phyloP scores from a whole-genome alignment of 2,888 invertebrate species.

The Agrochola circellaris region DNA sequence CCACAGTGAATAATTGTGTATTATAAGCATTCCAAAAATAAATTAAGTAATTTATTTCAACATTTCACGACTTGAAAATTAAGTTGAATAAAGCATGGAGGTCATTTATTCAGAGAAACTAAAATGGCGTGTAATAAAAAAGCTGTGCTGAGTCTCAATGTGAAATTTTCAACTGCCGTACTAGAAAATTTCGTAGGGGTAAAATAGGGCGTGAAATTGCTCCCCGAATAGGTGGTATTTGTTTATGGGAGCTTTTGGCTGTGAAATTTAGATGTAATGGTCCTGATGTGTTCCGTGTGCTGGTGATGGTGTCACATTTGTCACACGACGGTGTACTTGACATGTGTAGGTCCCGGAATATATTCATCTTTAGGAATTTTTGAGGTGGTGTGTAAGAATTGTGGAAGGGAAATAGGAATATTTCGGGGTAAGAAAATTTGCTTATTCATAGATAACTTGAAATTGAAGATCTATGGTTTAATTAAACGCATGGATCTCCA shows the following conservation, averaged over 20 bases:
- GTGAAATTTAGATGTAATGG: slow-evolving; percentile 83
- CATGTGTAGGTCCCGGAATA: slow-evolving; percentile 61
- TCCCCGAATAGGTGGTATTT: slow-evolving; percentile 85
- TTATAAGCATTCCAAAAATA: slow-evolving; percentile 27
- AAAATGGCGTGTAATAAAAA: slow-evolving; percentile 85
- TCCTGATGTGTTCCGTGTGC: slow-evolving; percentile 75
- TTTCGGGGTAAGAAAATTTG: background rate
- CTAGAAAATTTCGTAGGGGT: slow-evolving; percentile 84
- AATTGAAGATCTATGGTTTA: background rate
- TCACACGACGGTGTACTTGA: slow-evolving; percentile 73
- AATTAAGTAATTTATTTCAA: slow-evolving; percentile 65
- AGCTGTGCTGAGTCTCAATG: slow-evolving; percentile 78
- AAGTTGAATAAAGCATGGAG: slow-evolving; percentile 83
- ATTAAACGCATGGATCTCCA: no score
- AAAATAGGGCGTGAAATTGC: slow-evolving; percentile 90
- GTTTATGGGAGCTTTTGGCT: slow-evolving; percentile 81
- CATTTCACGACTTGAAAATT: slow-evolving; percentile 69
- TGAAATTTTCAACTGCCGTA: slow-evolving; percentile 83
- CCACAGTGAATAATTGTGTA: slow-evolving; percentile 44
- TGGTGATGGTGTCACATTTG: slow-evolving; percentile 77
- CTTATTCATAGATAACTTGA: background rate
- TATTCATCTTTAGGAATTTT: slow-evolving; percentile 48
- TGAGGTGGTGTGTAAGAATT: slow-evolving; percentile 20
- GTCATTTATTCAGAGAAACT: slow-evolving; percentile 82
- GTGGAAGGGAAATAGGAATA: slow-evolving; percentile 6